Evolutionary conservation across 2,888 invertebrate genomes (phyloP).

Genomic region (Glyphotaelius pellucidus): DNA sequence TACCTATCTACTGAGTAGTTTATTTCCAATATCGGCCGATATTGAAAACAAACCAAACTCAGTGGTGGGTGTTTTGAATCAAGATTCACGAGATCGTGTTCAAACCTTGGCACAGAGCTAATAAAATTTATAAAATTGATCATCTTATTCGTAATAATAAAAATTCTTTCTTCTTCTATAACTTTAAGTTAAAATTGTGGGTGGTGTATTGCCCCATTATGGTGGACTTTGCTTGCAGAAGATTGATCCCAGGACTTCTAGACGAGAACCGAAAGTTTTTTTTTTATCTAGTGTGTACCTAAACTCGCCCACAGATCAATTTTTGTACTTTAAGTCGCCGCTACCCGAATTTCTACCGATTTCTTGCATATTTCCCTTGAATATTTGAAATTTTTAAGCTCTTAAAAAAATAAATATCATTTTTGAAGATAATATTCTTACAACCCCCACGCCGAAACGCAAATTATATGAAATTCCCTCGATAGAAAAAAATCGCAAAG

Average conservation of each 20-base stretch:
- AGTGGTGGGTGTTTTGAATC: not conserved
- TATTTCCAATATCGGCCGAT: not conserved
- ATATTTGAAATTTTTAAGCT: too few species aligned
- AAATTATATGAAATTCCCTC: too few species aligned
- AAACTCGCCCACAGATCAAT: not conserved
- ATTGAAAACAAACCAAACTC: not conserved
- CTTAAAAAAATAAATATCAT: too few species aligned
- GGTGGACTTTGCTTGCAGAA: not conserved
- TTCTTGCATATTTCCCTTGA: too few species aligned
- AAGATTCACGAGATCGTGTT: not conserved
- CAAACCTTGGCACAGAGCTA: not conserved
- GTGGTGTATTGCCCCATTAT: too few species aligned
- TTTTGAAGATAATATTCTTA: too few species aligned
- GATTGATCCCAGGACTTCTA: not conserved
- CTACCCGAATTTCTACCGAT: too few species aligned
- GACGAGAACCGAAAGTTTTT: not conserved
- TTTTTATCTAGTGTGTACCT: too few species aligned
- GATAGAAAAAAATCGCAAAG: too few species aligned
- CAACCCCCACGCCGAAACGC: too few species aligned
- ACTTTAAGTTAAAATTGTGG: not conserved
- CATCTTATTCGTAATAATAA: not conserved
- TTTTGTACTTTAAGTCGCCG: not conserved
- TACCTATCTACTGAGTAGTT: not conserved
- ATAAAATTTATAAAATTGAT: not conserved
- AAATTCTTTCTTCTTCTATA: not conserved